A percentile compares a stretch with the other conserved stretches of the same genome.
Evolutionary conservation across 1,140 invertebrate species (phyloP).

Genomic region (Eciton burchellii): DNA sequence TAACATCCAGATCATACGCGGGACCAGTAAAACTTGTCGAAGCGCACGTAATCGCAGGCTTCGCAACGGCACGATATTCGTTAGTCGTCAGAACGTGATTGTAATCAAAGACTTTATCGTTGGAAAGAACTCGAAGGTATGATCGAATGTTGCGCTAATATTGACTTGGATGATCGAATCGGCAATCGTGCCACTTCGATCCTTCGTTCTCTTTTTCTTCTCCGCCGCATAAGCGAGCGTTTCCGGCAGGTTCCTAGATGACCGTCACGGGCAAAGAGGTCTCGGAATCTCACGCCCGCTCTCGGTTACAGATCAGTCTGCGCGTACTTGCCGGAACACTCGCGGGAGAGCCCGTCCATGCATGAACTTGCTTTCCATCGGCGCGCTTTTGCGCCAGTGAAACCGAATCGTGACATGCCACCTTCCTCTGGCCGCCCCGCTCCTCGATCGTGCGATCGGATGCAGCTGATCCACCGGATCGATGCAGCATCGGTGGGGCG

Average conservation of each 20-base stretch:
- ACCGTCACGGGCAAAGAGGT: conserved; percentile 29
- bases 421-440: neutral
- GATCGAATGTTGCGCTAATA: no score
- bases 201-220: neutral
- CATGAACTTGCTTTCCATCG: conserved; percentile 60
- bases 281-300: conserved; percentile 45
- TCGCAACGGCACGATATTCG: no score
- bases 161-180: no score
- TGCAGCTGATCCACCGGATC: conserved; percentile 29
- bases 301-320: conserved; percentile 22
- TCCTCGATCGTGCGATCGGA: conserved; percentile 23
- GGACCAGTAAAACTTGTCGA: no score
- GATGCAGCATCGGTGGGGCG: conserved; percentile 27
- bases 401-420: conserved; percentile 71
- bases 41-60: no score
- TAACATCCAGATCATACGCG: no score
- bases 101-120: no score
- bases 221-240: neutral
- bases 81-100: no score
- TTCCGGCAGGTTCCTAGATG: neutral
- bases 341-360: conserved; percentile 3
- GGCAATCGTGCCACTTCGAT: no score
- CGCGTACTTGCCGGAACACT: conserved; percentile 12
- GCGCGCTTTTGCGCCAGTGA: conserved; percentile 58
- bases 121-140: no score